phyloP scores from a whole-genome alignment of 2,888 invertebrate genomes.

The Erebia palarica region DNA sequence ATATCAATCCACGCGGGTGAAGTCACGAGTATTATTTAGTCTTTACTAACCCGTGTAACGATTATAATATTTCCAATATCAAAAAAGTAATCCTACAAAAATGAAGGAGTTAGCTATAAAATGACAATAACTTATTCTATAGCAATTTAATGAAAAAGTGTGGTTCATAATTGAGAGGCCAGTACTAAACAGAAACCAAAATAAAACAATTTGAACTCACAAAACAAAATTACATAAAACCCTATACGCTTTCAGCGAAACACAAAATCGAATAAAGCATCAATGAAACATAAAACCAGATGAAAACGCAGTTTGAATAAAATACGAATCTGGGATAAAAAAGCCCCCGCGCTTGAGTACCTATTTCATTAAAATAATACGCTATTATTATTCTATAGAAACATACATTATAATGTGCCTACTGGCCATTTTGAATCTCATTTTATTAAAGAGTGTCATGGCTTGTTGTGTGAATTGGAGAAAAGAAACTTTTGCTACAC shows the following conservation, averaged over 20 bases:
- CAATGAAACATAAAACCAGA: conserved; percentile 49
- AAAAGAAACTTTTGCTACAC: no score
- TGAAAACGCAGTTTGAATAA: conserved; percentile 35
- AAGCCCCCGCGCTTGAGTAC: conserved; percentile 52
- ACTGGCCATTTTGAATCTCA: conserved; percentile 73
- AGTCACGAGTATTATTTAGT: no score
- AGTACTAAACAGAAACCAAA: conserved; percentile 13
- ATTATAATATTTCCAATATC: no score
- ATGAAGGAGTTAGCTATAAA: background rate
- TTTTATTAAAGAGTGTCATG: conserved; percentile 37
- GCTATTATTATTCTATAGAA: conserved; percentile 53
- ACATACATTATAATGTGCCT: conserved; percentile 54
- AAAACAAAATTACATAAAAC: conserved; percentile 46
- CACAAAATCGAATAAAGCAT: conserved; percentile 50
- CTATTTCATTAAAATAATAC: conserved; percentile 67
- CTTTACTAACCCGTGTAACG: no score
- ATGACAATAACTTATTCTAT: background rate
- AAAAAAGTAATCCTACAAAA: background rate
- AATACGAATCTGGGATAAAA: conserved; percentile 44
- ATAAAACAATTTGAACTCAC: conserved; percentile 28
- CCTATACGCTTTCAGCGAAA: conserved; percentile 58
- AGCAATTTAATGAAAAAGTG: background rate
- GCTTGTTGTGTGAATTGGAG: background rate
- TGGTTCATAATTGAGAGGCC: conserved; percentile 1
- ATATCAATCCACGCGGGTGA: no score